A percentile compares a stretch with the other conserved stretches of the same genome.
phyloP scores from a whole-genome alignment of 1,140 invertebrate species.

The Steinernema khuongi region DNA sequence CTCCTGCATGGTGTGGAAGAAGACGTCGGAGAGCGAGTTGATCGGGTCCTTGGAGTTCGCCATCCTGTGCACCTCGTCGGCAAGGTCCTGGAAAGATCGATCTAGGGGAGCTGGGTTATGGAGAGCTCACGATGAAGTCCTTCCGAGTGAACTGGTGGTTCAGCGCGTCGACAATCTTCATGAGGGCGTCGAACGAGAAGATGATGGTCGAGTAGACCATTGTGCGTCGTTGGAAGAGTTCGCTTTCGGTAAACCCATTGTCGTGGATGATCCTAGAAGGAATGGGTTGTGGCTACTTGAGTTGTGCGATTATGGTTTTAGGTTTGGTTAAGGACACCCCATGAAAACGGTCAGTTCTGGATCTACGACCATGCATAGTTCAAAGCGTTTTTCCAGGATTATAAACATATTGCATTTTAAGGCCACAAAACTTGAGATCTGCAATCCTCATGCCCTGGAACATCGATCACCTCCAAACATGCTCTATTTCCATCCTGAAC shows the following conservation, averaged over 20 bases:
- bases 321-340: no score
- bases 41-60: not conserved
- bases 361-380: no score
- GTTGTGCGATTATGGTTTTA: no score
- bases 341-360: no score
- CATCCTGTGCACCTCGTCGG: not conserved
- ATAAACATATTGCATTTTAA: no score
- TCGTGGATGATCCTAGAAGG: not conserved
- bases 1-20: not conserved
- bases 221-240: constrained; percentile 2
- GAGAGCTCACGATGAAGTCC: not conserved
- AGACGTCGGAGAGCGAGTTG: not conserved
- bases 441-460: no score
- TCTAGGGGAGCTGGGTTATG: not conserved
- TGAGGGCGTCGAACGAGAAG: not conserved
- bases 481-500: no score
- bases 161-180: not conserved
- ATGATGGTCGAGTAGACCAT: not conserved
- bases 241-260: not conserved
- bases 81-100: not conserved
- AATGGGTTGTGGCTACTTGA: not conserved
- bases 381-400: no score
- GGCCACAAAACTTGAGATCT: no score
- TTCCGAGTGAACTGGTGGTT: not conserved
- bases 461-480: no score